Evolutionary conservation across 2,113 vertebrate genomes (phyloP), one percentile per base, ranked within the genome.

Genomic region (Progne subis): DNA sequence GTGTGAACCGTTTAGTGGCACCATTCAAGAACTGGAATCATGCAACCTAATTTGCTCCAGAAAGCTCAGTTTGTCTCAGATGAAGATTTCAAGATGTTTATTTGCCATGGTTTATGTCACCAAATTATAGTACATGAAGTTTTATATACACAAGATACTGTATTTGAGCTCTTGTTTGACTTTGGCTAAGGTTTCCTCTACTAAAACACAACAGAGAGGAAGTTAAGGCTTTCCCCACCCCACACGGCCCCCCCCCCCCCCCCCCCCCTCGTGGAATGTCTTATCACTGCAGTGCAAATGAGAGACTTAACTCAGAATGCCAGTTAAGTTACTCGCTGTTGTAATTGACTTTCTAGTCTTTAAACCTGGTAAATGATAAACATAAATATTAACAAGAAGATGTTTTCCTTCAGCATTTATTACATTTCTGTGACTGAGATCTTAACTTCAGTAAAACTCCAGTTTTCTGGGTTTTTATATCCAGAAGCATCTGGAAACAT

Each of bases 341-440:
- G 9, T 44, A 74, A 86, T n/a, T 92, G 69, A 28, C 63, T 50
- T 55, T 49, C 18, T 80, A 52, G 55, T 37, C 32, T 26, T 92
- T 82, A 83, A 88, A 52, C 20, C 47, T 86, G 60, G 65, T 64
- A 88, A 88, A 84, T 10, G 4, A 34, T 81, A 81, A 92, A 78
- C 21, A 74, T 44, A 92, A 90, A 88, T n/a, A 75, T 59, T 77
- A 84, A 53, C 37, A 81, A 60, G 34, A 59, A 47, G 32, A n/a
- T 71, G 43, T 83, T 93, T 94, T 93, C 60, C 56, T 91, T 74
- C 41, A 79, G 53, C 37, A 18, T 87, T 90, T 76, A 85, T 82
- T 44, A 29, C 43, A 43, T 67, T 56, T 49, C 63, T 79, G 5
- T 69, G 65, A 90, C 46, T 84, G 79, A 92, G 52, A 79, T 32